Base-by-base conservation (phyloP, 2,113 vertebrate species). In the Channa maculata region DNA sequence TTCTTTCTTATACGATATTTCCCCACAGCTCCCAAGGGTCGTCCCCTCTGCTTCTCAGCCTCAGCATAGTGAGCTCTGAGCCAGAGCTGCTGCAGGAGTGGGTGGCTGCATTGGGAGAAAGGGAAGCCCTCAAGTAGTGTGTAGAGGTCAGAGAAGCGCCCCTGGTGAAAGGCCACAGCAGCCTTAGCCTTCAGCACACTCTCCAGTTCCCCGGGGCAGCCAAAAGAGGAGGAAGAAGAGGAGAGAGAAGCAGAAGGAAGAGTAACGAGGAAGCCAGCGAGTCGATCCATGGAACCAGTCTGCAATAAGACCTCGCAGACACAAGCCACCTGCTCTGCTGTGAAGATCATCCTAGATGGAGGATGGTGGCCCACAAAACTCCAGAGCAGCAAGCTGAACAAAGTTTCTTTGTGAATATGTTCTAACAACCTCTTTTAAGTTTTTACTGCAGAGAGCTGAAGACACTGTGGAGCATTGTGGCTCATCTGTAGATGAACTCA, bases 81-180 rank as follows among this genome's bases (percentile, higher is more conserved):
- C 93, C 93, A 94, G 50, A 94, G 91, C 73, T 93, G 92, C 88
- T 95, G 94, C 48, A 93, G 89, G 55, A 92, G 90, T 0, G 82
- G 76, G 77, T 92, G 94, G 80, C 88, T 94, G 65, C 46, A 15
- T 0, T 79, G 62, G 13, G 94, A 93, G 87, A 94, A 94, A 45
- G 63, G 66, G 75, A 91, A 91, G 46, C 88, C 75, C 82, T 93
- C 84, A 54, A 94, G 83, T 63, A 93, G 82, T 9, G 74, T 15
- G 75, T 92, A 94, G 62, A 94, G 90, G 51, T 93, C 92, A 0
- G 79, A 33, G 69, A 93, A 94, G 62, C 67, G 82, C n/a, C 93
- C 90, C 74, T 90, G 90, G 79, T 93, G 91, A 79, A 94, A 94
- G 51, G 92, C 92, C 60, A 93, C 88, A 0, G 88, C 83, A 0